Conservation (phyloP, 2,888 invertebrate species). For the Diarsia mendica region DNA sequence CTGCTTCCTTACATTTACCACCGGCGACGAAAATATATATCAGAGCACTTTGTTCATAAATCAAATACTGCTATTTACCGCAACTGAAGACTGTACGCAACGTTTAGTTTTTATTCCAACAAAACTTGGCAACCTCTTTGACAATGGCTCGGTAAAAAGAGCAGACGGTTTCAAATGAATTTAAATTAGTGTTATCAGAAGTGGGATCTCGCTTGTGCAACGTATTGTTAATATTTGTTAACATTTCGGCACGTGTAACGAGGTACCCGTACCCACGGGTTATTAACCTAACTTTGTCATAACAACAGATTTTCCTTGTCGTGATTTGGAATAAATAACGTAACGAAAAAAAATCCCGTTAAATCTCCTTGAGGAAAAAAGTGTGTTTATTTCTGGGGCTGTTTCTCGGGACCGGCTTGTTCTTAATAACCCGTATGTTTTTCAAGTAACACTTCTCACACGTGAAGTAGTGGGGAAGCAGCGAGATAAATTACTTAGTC, state of each 20-base stretch:
- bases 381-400: not conserved
- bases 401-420: not conserved
- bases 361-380: conserved; percentile 11
- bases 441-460: conserved; percentile 64
- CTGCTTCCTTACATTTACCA: conserved; percentile 47
- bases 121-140: conserved; percentile 50
- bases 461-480: conserved; percentile 65
- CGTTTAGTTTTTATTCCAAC: conserved; percentile 34
- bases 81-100: conserved; percentile 25
- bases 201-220: conserved; percentile 42
- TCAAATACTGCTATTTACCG: conserved; percentile 53
- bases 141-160: conserved; percentile 54
- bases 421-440: conserved; percentile 53
- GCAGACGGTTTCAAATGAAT: conserved; percentile 55
- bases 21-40: conserved; percentile 46
- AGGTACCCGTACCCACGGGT: conserved; percentile 12
- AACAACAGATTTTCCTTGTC: conserved; percentile 32
- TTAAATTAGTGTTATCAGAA: conserved; percentile 53
- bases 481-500: conserved; percentile 74
- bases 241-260: conserved; percentile 53
- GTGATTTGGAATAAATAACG: conserved; percentile 1
- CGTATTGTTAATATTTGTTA: conserved; percentile 32
- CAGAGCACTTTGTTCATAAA: conserved; percentile 48
- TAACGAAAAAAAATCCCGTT: not conserved
- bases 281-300: conserved; percentile 30